Percentiles rank a stretch among this genome's conserved stretches.
These are phyloP conservation scores for Heliothis peltigera DNA, from an alignment of 2,888 invertebrate species.

Conservation along the genomic window DNA sequence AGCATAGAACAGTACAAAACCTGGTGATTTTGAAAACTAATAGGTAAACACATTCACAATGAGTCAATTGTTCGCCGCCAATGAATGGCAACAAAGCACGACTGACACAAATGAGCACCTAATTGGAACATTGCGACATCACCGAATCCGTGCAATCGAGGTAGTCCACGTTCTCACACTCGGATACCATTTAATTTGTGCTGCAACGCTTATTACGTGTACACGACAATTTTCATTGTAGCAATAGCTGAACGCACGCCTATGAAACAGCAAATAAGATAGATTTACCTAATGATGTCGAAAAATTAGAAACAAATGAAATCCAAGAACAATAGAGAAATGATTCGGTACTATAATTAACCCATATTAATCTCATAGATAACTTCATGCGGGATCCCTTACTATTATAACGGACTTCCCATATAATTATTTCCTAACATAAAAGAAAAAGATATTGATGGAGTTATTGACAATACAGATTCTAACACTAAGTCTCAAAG, in stretches of 20 bases:
- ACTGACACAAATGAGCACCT: conserved; percentile 87
- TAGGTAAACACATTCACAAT: conserved; percentile 77
- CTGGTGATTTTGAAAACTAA: conserved; percentile 74
- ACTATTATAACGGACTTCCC: too few species aligned
- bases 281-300: conserved; percentile 1
- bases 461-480: neutral
- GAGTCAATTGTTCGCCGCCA: conserved; percentile 80
- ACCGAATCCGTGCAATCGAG: conserved; percentile 79
- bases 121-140: conserved; percentile 88
- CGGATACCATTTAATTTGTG: conserved; percentile 64
- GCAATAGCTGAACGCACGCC: conserved; percentile 7
- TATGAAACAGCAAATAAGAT: conserved; percentile 12
- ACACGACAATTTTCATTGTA: conserved; percentile 39
- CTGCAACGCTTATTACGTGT: conserved; percentile 49
- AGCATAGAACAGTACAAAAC: conserved; percentile 45
- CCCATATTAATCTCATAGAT: too few species aligned
- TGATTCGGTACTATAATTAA: too few species aligned
- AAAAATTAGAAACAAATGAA: neutral
- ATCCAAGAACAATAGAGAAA: too few species aligned
- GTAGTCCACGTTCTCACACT: conserved; percentile 72
- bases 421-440: too few species aligned
- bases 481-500: neutral
- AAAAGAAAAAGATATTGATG: neutral
- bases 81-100: conserved; percentile 85
- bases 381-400: too few species aligned